Evolutionary conservation across 2,797 vertebrate genomes (phyloP).

Genomic region (Hyperoplus immaculatus): DNA sequence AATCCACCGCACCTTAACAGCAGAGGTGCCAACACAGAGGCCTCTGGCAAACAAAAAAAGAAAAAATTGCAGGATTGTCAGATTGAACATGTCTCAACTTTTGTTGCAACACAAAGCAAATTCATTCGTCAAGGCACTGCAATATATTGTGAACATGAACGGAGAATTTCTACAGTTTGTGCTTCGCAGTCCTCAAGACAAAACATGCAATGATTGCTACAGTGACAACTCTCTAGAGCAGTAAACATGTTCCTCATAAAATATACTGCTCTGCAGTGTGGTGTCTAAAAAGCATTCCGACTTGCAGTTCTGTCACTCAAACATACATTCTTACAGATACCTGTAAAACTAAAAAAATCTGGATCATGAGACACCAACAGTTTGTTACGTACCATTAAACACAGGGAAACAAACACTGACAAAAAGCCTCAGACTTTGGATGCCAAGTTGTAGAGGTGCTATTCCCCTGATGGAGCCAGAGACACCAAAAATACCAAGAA

Average conservation of each 20-base stretch:
- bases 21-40: too few relatives aligned
- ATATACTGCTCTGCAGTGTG: too few relatives aligned
- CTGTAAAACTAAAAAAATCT: conserved; percentile 24
- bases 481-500: conserved; percentile 21
- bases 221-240: neutral
- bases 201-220: neutral
- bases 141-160: neutral
- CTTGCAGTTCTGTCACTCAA: neutral
- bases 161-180: neutral
- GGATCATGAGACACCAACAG: conserved; percentile 38
- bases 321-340: neutral
- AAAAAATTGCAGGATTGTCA: neutral
- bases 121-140: neutral
- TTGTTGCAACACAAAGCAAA: neutral
- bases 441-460: conserved; percentile 62
- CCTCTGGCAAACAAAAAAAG: too few relatives aligned
- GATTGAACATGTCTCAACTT: neutral
- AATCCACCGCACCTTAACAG: too few relatives aligned
- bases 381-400: conserved; percentile 78
- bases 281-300: neutral
- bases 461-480: conserved; percentile 60
- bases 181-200: neutral
- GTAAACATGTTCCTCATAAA: neutral
- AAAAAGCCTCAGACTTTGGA: conserved; percentile 58
- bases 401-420: conserved; percentile 55